A percentile compares a stretch with the other conserved stretches of the same genome.
phyloP scores from a whole-genome alignment of 2,888 invertebrate genomes.

The Drosophila affinis region DNA sequence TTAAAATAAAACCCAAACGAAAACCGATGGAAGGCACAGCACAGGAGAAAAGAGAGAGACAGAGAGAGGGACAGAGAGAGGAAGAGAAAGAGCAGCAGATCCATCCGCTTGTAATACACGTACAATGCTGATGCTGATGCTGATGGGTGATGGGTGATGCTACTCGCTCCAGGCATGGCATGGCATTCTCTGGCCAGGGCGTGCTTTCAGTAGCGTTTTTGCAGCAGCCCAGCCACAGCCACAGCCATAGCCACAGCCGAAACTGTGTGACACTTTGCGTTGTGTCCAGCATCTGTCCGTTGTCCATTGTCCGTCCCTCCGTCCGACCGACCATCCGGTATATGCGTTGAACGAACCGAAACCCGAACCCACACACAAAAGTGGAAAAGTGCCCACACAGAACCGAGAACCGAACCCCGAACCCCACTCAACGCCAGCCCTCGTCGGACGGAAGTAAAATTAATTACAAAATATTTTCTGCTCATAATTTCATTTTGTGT shows the following conservation, averaged over 20 bases:
- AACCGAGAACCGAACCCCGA: background rate
- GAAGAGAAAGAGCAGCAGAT: conserved; percentile 22
- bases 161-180: background rate
- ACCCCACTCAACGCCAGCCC: background rate
- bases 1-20: conserved; percentile 17
- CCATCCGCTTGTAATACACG: conserved; percentile 48
- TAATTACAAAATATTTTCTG: conserved; percentile 63
- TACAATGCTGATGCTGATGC: conserved; percentile 9
- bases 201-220: conserved; percentile 56
- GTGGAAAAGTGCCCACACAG: no score
- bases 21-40: background rate
- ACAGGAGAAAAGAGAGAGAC: background rate
- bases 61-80: background rate
- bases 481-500: conserved; percentile 51
- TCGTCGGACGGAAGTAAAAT: conserved; percentile 63
- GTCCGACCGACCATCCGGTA: conserved; percentile 44
- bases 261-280: conserved; percentile 59
- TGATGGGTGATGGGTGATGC: conserved; percentile 8
- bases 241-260: conserved; percentile 23
- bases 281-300: background rate
- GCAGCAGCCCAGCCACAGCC: conserved; percentile 12
- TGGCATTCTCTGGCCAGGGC: background rate
- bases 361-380: background rate
- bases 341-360: conserved; percentile 21
- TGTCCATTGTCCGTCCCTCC: background rate